These are phyloP conservation scores for Peromyscus leucopus DNA, from an alignment of 2,113 vertebrate genomes.

Conservation along the genomic window DNA sequence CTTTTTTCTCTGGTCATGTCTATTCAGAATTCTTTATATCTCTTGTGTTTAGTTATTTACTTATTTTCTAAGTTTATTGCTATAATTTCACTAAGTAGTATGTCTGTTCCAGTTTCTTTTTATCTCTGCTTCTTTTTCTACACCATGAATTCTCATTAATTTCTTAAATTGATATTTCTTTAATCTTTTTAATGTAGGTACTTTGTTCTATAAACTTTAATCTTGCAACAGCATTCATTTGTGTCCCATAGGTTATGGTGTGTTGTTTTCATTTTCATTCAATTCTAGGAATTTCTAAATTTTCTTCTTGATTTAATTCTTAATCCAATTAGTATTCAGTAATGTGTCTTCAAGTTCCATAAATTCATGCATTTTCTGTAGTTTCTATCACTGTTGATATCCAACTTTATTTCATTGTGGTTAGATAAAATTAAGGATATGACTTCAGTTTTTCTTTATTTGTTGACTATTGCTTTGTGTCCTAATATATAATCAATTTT, in stretches of 20 bases:
- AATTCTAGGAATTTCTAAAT: neutral
- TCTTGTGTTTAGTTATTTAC: neutral
- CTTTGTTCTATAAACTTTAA: neutral
- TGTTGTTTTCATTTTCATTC: neutral
- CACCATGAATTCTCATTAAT: neutral
- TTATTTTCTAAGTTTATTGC: neutral
- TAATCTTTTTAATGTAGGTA: neutral
- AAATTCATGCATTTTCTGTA: neutral
- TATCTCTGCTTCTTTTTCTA: neutral
- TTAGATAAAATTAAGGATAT: neutral
- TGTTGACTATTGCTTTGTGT: neutral
- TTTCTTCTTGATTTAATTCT: neutral
- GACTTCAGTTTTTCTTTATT: neutral
- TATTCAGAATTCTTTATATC: neutral
- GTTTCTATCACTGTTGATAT: neutral
- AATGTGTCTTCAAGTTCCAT: neutral
- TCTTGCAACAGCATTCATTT: neutral
- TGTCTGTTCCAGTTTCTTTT: neutral
- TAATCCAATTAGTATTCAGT: neutral
- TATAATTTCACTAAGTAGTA: neutral
- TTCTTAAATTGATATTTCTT: neutral
- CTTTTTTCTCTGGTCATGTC: neutral
- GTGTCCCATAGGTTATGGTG: too few relatives aligned
- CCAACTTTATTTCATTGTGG: neutral
- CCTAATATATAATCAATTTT: neutral